Percentiles rank a stretch among this genome's conserved stretches.
Evolutionary conservation across 2,888 invertebrate species (phyloP).

Genomic region (Sceliomorpha sp.): DNA sequence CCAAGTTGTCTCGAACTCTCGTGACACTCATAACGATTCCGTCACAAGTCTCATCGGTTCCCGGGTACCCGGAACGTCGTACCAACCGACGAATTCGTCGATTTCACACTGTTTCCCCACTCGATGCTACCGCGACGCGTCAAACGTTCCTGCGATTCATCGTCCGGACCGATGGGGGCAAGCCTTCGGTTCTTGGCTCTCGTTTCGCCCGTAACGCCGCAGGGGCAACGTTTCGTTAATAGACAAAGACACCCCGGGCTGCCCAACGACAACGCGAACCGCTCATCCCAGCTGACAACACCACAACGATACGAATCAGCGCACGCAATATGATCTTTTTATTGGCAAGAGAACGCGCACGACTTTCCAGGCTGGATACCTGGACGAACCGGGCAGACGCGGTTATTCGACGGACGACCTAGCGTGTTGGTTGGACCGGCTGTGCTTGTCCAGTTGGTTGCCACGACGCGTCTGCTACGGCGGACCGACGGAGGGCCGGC

Average conservation of each 20-base stretch:
- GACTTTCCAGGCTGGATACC: slow-evolving; percentile 18
- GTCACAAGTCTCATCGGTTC: too few relatives aligned
- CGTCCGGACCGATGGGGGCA: too few relatives aligned
- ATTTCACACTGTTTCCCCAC: too few relatives aligned
- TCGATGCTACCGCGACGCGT: too few relatives aligned
- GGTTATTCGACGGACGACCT: slow-evolving; percentile 68
- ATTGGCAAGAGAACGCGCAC: slow-evolving; percentile 15
- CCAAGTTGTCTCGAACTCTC: too few relatives aligned
- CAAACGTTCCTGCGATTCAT: too few relatives aligned
- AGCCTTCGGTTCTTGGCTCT: too few relatives aligned
- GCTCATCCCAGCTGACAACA: slow-evolving; percentile 7
- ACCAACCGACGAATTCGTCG: too few relatives aligned
- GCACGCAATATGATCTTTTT: slow-evolving; percentile 11
- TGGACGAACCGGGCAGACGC: slow-evolving; percentile 62
- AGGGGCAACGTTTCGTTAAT: slow-evolving; percentile 7
- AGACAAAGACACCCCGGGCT: slow-evolving; percentile 1
- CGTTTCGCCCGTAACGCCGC: not conserved
- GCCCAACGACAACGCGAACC: not conserved
- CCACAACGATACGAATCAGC: slow-evolving; percentile 9
- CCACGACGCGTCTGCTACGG: slow-evolving; percentile 77
- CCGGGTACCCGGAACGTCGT: too few relatives aligned
- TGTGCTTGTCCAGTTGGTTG: slow-evolving; percentile 78
- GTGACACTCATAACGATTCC: too few relatives aligned
- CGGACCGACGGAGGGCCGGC: slow-evolving; percentile 68
- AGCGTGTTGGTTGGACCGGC: slow-evolving; percentile 66